phyloP scores from a whole-genome alignment of 2,797 vertebrate species.

The Lindbergichthys nudifrons region DNA sequence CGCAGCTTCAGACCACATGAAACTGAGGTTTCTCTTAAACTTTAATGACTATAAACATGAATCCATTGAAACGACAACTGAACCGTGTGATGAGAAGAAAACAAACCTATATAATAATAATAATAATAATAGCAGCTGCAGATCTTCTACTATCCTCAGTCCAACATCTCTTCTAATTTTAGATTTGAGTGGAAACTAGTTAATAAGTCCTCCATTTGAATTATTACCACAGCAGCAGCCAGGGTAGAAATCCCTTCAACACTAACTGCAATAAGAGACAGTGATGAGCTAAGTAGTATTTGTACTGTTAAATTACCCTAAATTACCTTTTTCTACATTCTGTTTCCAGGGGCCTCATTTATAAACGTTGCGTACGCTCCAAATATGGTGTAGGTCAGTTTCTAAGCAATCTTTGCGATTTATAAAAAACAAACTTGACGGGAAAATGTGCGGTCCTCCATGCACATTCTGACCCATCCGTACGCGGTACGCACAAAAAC shows the following conservation, averaged over 20 bases:
- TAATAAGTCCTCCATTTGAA: neutral
- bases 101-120: neutral
- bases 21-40: neutral
- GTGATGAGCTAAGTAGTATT: neutral
- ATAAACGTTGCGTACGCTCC: too few relatives aligned
- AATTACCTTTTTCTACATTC: conserved; percentile 18
- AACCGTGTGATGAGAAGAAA: neutral
- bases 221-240: neutral
- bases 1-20: neutral
- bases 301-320: conserved; percentile 6
- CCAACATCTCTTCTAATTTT: neutral
- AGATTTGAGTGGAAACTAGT: neutral
- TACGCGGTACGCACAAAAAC: too few relatives aligned
- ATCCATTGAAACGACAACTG: neutral
- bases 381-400: too few relatives aligned
- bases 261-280: neutral
- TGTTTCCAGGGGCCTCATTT: neutral
- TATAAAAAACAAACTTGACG: too few relatives aligned
- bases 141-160: neutral
- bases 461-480: too few relatives aligned
- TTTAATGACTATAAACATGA: neutral
- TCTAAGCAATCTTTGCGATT: too few relatives aligned
- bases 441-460: too few relatives aligned
- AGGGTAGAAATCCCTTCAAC: neutral
- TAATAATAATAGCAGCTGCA: neutral